Percentiles rank a stretch among this genome's conserved stretches.
Evolutionary conservation across 2,888 invertebrate genomes (phyloP).

Genomic region (Nymphalis c-album): DNA sequence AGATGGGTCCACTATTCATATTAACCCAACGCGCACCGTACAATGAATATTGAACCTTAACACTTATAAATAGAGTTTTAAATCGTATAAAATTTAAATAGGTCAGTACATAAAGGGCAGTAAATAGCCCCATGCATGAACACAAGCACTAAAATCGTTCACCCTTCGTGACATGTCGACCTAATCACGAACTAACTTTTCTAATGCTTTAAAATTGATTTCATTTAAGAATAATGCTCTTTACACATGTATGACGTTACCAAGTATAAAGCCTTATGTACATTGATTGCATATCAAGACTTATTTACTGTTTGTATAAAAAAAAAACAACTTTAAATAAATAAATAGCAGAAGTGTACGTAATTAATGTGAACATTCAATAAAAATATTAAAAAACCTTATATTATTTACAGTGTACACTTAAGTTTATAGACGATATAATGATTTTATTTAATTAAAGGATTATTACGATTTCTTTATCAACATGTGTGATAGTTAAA

Average conservation of each 20-base stretch:
- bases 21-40: not conserved
- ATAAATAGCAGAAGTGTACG: too few relatives aligned
- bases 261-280: not conserved
- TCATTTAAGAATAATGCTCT: slow-evolving; percentile 34
- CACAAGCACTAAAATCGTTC: slow-evolving; percentile 35
- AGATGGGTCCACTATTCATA: slow-evolving; percentile 23
- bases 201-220: slow-evolving; percentile 38
- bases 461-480: too few relatives aligned
- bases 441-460: not conserved
- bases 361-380: too few relatives aligned
- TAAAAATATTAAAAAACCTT: too few relatives aligned
- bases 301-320: too few relatives aligned
- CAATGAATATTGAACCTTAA: slow-evolving; percentile 7
- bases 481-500: too few relatives aligned
- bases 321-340: too few relatives aligned
- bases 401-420: too few relatives aligned
- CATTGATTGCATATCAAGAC: not conserved
- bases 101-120: slow-evolving; percentile 37
- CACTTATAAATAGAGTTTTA: not conserved
- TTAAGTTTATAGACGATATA: too few relatives aligned
- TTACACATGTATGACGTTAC: slow-evolving; percentile 29
- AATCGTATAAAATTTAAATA: slow-evolving; percentile 21
- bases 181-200: slow-evolving; percentile 39
- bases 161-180: slow-evolving; percentile 41
- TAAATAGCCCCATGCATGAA: slow-evolving; percentile 38